A percentile compares a stretch with the other conserved stretches of the same genome.
Evolutionary conservation across 2,888 invertebrate species (phyloP).

Genomic region (Drosophila longiperda): DNA sequence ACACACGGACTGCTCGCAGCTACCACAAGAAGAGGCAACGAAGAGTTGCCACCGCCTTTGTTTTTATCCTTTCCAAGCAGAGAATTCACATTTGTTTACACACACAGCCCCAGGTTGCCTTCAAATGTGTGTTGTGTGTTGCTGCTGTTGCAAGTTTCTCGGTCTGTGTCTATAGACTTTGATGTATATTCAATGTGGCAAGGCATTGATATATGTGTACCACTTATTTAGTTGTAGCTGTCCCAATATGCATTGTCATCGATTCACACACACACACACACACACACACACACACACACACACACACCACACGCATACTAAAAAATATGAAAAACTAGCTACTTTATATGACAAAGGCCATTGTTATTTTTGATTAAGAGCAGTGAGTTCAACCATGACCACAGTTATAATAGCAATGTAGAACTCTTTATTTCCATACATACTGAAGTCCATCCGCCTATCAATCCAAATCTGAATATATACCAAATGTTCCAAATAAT

Average conservation of each 20-base stretch:
- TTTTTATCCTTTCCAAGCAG: constrained; percentile 43
- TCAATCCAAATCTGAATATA: not conserved
- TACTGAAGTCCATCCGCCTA: not conserved
- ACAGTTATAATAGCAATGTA: not conserved
- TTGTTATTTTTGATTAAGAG: not conserved
- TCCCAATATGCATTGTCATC: constrained; percentile 39
- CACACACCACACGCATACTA: constrained; percentile 1
- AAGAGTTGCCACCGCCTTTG: constrained; percentile 39
- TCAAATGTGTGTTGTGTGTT: constrained; percentile 1
- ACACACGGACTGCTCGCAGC: not conserved
- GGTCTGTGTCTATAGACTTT: not conserved
- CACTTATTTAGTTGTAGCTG: constrained; percentile 35
- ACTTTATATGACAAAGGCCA: not conserved
- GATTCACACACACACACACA: constrained; percentile 11
- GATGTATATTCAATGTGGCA: constrained; percentile 43
- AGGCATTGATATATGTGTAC: constrained; percentile 45
- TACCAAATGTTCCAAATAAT: not conserved
- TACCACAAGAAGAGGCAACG: constrained; percentile 16
- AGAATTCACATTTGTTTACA: constrained; percentile 64
- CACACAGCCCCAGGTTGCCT: constrained; percentile 60
- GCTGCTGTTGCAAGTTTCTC: constrained; percentile 11
- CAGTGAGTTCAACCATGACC: not conserved
- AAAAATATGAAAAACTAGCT: constrained; percentile 5
- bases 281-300: not conserved
- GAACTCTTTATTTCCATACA: not conserved